Conservation (phyloP, 2,888 invertebrate genomes). For the Tiliacea aurago region DNA sequence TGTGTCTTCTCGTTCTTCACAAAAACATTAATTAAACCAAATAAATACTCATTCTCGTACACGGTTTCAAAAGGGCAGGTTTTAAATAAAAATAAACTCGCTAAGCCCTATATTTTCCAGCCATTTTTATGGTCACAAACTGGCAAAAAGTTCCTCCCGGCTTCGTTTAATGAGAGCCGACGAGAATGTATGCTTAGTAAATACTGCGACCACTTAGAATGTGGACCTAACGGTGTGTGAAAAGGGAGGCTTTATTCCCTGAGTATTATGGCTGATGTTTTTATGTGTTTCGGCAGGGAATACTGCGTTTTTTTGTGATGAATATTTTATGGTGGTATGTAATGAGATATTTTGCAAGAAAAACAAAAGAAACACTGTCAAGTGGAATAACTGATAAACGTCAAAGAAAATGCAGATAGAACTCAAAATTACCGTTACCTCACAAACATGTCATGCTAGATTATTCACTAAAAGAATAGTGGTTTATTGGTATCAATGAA, state of each 20-base stretch:
- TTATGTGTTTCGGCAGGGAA: constrained; percentile 35
- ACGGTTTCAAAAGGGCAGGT: constrained; percentile 38
- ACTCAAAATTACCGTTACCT: neutral
- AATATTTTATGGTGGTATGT: neutral
- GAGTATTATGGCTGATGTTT: constrained; percentile 12
- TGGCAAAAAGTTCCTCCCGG: constrained; percentile 79
- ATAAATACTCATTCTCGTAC: constrained; percentile 36
- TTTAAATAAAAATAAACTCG: constrained; percentile 66
- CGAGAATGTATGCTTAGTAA: constrained; percentile 75
- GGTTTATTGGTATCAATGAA: neutral
- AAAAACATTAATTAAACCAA: constrained; percentile 23
- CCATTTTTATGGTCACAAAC: constrained; percentile 76
- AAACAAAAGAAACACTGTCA: neutral
- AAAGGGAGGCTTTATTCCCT: constrained; percentile 32
- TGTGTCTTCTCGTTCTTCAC: neutral
- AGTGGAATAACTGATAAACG: neutral
- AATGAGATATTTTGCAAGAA: neutral
- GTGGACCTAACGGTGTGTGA: constrained; percentile 49
- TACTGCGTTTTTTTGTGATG: constrained; percentile 15
- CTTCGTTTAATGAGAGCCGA: constrained; percentile 80
- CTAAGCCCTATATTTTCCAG: constrained; percentile 70
- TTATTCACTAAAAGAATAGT: neutral
- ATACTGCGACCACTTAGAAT: constrained; percentile 64
- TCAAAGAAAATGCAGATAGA: neutral
- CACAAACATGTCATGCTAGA: no score